Conservation (phyloP, 1,140 invertebrate species). For the Brachionus manjavacas region DNA sequence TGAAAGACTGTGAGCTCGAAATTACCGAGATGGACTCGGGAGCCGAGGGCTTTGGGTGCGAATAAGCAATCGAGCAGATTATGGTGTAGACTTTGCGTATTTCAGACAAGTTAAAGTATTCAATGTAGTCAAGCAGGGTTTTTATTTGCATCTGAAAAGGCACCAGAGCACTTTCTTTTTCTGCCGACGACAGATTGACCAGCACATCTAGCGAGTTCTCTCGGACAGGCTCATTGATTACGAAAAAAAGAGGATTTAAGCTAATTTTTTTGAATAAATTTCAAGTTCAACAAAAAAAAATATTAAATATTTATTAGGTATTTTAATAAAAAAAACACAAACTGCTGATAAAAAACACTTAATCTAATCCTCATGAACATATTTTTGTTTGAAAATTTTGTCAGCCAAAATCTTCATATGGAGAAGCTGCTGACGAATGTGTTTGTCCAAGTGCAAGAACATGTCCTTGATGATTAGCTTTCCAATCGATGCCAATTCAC, state of each 20-base stretch:
- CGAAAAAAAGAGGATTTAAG: too few relatives aligned
- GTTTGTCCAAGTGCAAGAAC: not conserved
- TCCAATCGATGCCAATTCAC: not conserved
- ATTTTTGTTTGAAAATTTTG: too few relatives aligned
- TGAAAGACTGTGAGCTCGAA: not conserved
- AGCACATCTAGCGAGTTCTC: slow-evolving; percentile 25
- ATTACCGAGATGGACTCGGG: not conserved
- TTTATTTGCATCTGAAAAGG: slow-evolving; percentile 24
- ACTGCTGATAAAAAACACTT: too few relatives aligned
- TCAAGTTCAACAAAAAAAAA: too few relatives aligned
- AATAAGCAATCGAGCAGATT: slow-evolving; percentile 26
- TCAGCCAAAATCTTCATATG: too few relatives aligned
- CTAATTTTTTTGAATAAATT: too few relatives aligned
- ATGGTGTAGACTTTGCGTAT: slow-evolving; percentile 7
- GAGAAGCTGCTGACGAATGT: not conserved
- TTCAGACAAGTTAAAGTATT: slow-evolving; percentile 9
- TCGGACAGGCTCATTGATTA: not conserved
- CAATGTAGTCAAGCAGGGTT: slow-evolving; percentile 14
- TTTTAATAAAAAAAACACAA: too few relatives aligned
- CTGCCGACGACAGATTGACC: not conserved
- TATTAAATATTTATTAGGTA: too few relatives aligned
- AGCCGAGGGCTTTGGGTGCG: not conserved
- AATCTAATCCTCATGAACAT: too few relatives aligned
- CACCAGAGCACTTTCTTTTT: not conserved
- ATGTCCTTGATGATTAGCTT: not conserved